Evolutionary conservation across 2,113 vertebrate genomes (phyloP).

Genomic region (Ctenodactylus gundi): DNA sequence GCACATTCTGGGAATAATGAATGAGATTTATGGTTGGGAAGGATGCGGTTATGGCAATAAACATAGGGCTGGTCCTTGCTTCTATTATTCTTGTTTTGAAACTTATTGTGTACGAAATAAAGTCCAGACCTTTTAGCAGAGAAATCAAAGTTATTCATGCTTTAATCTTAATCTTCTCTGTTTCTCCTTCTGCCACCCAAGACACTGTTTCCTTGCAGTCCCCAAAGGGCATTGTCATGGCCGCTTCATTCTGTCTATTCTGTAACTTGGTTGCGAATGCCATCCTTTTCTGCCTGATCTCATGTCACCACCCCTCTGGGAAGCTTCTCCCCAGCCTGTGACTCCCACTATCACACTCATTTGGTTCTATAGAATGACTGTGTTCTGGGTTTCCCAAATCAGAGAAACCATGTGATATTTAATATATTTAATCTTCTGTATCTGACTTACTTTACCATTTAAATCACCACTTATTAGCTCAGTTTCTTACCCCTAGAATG

Average conservation of each 20-base stretch:
- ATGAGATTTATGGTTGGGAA: neutral
- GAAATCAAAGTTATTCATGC: neutral
- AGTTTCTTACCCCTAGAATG: too few species aligned
- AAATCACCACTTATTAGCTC: too few species aligned
- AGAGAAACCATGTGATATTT: too few species aligned
- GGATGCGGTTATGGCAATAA: neutral
- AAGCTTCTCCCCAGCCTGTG: neutral
- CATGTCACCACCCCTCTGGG: neutral
- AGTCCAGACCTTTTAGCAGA: neutral
- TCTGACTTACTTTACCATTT: too few species aligned
- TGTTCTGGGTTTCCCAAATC: too few species aligned
- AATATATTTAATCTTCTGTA: too few species aligned
- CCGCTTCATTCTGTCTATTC: rapidly evolving
- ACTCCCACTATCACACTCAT: too few species aligned
- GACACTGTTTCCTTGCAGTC: neutral
- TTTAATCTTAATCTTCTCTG: neutral
- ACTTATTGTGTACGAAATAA: neutral
- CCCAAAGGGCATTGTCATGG: too few species aligned
- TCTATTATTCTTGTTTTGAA: neutral
- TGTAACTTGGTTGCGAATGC: neutral
- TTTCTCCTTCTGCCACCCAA: neutral
- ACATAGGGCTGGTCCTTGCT: neutral
- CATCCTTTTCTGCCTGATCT: neutral
- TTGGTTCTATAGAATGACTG: too few species aligned
- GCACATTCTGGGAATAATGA: neutral